Conservation (phyloP, 2,888 invertebrate genomes). For the Iphiclides podalirius region DNA sequence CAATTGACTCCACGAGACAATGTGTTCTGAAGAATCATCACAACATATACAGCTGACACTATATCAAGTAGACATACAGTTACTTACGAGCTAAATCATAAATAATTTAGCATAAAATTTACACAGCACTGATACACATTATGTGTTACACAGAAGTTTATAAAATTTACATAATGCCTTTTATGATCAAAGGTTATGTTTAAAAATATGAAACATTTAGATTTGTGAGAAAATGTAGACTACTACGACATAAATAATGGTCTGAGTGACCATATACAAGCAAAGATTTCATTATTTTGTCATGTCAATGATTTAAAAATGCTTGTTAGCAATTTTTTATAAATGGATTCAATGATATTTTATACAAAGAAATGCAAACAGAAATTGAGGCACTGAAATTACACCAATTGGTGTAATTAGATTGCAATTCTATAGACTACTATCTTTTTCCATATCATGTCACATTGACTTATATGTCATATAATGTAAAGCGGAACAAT, state of each 20-base stretch:
- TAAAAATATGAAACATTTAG: background rate
- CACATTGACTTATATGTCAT: too few relatives aligned
- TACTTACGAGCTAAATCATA: conserved; percentile 60
- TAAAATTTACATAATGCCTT: conserved; percentile 18
- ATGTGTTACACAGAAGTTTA: conserved; percentile 35
- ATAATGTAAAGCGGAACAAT: too few relatives aligned
- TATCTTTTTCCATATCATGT: too few relatives aligned
- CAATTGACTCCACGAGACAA: conserved; percentile 45
- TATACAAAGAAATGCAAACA: too few relatives aligned
- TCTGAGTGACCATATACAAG: conserved; percentile 17
- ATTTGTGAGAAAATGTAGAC: conserved; percentile 9
- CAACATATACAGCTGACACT: conserved; percentile 46
- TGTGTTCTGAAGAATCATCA: conserved; percentile 45
- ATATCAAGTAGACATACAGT: conserved; percentile 48
- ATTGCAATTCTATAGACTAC: too few relatives aligned
- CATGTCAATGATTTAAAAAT: conserved; percentile 1
- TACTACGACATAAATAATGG: conserved; percentile 19
- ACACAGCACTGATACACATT: conserved; percentile 46
- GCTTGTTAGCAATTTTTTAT: too few relatives aligned
- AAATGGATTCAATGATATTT: too few relatives aligned
- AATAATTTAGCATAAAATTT: conserved; percentile 68
- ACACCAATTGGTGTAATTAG: too few relatives aligned
- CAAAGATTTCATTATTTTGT: conserved; percentile 29
- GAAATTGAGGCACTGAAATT: too few relatives aligned
- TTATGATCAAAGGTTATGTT: background rate